A percentile compares a stretch with the other conserved stretches of the same genome.
phyloP scores from a whole-genome alignment of 1,140 invertebrate species.

The Plectrocnemia conspersa region DNA sequence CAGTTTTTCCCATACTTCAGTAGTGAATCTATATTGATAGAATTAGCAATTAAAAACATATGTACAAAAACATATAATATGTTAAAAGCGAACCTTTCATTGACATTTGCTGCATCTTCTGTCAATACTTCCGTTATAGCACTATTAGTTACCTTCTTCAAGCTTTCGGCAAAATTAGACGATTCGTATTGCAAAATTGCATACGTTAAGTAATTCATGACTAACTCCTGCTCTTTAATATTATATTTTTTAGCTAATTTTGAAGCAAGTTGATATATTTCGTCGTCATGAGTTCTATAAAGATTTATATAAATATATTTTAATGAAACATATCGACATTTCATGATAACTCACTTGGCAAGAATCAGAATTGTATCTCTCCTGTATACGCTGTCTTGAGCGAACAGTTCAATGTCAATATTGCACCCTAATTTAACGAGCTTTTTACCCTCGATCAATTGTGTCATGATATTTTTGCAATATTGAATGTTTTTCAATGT shows the following conservation, averaged over 20 bases:
- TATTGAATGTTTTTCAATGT: conserved; percentile 15
- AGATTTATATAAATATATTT: too few relatives aligned
- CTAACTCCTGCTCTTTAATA: conserved; percentile 23
- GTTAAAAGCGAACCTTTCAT: conserved; percentile 20
- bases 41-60: conserved; percentile 7
- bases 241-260: conserved; percentile 27
- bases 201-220: conserved; percentile 23
- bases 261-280: conserved; percentile 24
- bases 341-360: conserved; percentile 15
- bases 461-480: conserved; percentile 22
- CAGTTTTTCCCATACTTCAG: conserved; percentile 21
- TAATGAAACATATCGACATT: neutral
- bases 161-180: conserved; percentile 16
- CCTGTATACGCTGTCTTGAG: conserved; percentile 23
- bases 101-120: neutral
- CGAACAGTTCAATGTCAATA: conserved; percentile 28
- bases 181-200: conserved; percentile 21
- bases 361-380: conserved; percentile 26
- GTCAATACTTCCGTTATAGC: conserved; percentile 2
- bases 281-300: conserved; percentile 16
- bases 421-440: conserved; percentile 25
- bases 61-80: conserved; percentile 2
- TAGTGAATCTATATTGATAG: conserved; percentile 22
- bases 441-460: conserved; percentile 31
- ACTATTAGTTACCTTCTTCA: conserved; percentile 13